Evolutionary conservation across 2,888 invertebrate species (phyloP), one percentile per base, ranked within the genome.

Genomic region (Oithona nana): DNA sequence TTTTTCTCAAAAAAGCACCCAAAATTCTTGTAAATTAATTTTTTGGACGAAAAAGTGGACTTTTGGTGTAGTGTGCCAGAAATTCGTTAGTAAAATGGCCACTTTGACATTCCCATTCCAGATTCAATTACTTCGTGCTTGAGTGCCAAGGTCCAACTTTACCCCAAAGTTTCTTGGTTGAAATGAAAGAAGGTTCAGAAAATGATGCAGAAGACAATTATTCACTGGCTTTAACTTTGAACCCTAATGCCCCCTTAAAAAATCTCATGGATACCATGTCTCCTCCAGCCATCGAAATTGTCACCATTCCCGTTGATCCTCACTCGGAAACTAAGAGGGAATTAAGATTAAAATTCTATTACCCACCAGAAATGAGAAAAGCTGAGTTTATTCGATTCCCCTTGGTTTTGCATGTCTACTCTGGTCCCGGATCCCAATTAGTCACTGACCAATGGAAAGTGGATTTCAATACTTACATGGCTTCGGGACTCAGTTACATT

Each of bases 311-410:
- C 3, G 3, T 24, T 54, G 50, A 22, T 20, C n/a, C n/a, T n/a
- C n/a, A n/a, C n/a, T 3, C 22, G 26, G 59, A 59, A 6, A 24
- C 24, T 8, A 29, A 26, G 13, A 26, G n/a, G 28, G n/a, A 26
- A 20, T 26, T 59, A 3, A 22, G 50, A 20, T 24, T 29, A n/a
- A 59, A 59, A 28, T 28, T 59, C n/a, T 59, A 59, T 49, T 50
- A 26, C 28, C 95, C 95, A 0, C 92, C 93, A 0, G 85, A 87
- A 0, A 74, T 92, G 24, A 77, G 89, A 64, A 88, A 90, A 71
- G 88, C 90, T 68, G 90, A 90, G 75, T 89, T 90, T 66, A 88
- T 89, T 2, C 80, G 83, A 68, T 93, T 93, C 75, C 93, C 94
- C 0, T 77, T 94, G 57, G 81, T 95, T 1, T 78, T 95, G 31